These are phyloP conservation scores for Urocolius indicus DNA, from an alignment of 2,113 vertebrate genomes.

Conservation along the genomic window DNA sequence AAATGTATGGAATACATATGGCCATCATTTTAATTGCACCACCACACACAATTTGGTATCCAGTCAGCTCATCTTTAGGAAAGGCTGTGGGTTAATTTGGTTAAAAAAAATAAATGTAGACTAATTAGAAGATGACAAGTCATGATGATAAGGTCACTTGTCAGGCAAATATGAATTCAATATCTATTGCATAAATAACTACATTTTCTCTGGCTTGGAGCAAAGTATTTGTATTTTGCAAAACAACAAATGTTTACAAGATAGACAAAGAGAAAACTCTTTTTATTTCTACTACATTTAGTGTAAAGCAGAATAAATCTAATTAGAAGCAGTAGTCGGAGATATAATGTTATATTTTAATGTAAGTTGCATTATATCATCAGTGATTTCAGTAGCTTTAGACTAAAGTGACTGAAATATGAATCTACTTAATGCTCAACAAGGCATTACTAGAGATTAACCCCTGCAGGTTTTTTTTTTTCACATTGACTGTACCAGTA, in stretches of 20 bases:
- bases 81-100: conserved; percentile 11
- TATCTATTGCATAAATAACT: conserved; percentile 26
- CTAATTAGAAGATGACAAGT: conserved; percentile 49
- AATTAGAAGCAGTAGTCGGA: neutral
- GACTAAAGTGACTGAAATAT: neutral
- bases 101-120: neutral
- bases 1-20: neutral
- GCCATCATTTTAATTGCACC: neutral
- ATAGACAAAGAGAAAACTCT: neutral
- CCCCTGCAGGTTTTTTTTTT: neutral
- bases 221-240: neutral
- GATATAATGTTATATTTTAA: neutral
- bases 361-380: neutral
- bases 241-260: neutral
- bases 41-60: neutral
- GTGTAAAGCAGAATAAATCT: conserved; percentile 2
- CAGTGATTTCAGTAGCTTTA: neutral
- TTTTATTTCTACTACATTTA: neutral
- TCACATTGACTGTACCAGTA: neutral
- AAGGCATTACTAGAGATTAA: neutral
- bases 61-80: neutral
- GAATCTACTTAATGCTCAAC: neutral
- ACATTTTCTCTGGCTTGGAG: conserved; percentile 35
- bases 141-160: conserved; percentile 52
- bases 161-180: conserved; percentile 37